Evolutionary conservation across 2,888 invertebrate species (phyloP).

Genomic region (Tuta absoluta): DNA sequence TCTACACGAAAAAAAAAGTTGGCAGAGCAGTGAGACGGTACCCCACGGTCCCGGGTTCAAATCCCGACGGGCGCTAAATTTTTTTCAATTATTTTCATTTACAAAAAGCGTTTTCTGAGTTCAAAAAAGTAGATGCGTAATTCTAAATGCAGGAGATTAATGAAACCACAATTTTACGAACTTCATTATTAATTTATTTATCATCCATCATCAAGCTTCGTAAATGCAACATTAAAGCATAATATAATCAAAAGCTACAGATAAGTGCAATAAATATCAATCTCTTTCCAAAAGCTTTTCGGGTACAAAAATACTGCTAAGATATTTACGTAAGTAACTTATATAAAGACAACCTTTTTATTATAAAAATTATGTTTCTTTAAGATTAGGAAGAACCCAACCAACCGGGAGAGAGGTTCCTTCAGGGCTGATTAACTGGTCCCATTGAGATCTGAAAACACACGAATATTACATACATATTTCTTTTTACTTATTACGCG

Average conservation of each 20-base stretch:
- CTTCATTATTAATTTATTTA: slow-evolving; percentile 22
- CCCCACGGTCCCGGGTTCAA: too few relatives aligned
- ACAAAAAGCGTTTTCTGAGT: too few relatives aligned
- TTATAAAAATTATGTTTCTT: neutral
- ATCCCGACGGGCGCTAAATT: too few relatives aligned
- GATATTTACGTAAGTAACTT: neutral
- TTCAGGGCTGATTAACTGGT: slow-evolving; percentile 61
- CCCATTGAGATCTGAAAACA: slow-evolving; percentile 80
- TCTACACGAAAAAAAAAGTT: too few relatives aligned
- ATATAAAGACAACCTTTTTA: neutral
- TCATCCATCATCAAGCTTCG: slow-evolving; percentile 10
- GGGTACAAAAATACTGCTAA: slow-evolving; percentile 9
- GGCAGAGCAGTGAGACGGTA: too few relatives aligned
- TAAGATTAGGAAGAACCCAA: slow-evolving; percentile 82
- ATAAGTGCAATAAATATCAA: slow-evolving; percentile 11
- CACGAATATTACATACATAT: too few relatives aligned
- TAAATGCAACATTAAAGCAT: slow-evolving; percentile 29
- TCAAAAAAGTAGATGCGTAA: too few relatives aligned
- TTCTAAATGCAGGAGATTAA: too few relatives aligned
- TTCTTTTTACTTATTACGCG: too few relatives aligned
- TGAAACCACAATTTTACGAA: neutral
- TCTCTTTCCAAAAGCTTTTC: neutral
- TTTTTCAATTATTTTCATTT: too few relatives aligned
- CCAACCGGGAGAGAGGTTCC: slow-evolving; percentile 85
- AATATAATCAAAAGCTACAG: slow-evolving; percentile 22